Evolutionary conservation across 2,113 vertebrate species (phyloP).

Genomic region (Melanerpes aurifrons): DNA sequence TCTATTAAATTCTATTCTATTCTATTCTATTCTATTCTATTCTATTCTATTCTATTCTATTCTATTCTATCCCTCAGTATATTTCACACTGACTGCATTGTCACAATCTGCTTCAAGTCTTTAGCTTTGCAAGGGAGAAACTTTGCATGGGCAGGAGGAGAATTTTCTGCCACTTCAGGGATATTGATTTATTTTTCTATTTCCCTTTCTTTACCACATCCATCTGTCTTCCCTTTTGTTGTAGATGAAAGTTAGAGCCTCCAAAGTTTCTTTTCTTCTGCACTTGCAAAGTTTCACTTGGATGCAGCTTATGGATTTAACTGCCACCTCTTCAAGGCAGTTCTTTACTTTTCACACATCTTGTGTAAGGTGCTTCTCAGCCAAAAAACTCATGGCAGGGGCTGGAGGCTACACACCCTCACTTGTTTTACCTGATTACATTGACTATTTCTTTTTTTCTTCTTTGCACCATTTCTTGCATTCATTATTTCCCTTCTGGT

Average conservation of each 20-base stretch:
- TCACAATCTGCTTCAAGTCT: background rate
- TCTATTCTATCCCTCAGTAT: background rate
- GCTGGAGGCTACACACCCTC: background rate
- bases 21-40: no score
- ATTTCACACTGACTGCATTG: background rate
- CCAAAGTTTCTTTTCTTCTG: background rate
- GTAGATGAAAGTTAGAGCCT: background rate
- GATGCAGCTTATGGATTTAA: background rate
- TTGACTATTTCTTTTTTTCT: background rate
- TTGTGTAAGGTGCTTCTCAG: background rate
- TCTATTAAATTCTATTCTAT: no score
- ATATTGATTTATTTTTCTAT: background rate
- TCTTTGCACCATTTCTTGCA: background rate
- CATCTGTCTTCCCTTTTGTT: background rate
- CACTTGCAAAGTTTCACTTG: background rate
- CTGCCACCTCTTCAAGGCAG: background rate
- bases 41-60: no score
- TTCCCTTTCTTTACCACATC: background rate
- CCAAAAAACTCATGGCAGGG: background rate
- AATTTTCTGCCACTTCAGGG: background rate
- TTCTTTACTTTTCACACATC: background rate
- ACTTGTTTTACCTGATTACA: background rate
- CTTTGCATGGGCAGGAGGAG: background rate
- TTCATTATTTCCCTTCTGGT: background rate
- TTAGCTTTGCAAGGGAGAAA: background rate